These are phyloP conservation scores for Onchidella celtica DNA, from an alignment of 2,888 invertebrate species.

Conservation along the genomic window DNA sequence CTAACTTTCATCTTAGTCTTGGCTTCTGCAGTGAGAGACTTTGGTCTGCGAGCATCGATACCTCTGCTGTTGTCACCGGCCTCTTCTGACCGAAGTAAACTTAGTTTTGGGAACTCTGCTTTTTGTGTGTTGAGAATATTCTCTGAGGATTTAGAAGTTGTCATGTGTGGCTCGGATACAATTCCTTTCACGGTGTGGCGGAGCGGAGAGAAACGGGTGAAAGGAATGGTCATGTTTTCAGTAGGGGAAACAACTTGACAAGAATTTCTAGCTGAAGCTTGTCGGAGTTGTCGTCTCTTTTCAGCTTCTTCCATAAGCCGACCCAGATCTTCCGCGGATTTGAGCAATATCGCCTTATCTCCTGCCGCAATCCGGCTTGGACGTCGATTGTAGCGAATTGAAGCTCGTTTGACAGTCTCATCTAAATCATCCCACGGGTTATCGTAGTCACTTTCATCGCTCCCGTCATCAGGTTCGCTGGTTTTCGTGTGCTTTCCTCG, in stretches of 20 bases:
- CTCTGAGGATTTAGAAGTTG: conserved; percentile 2
- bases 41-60: conserved; percentile 22
- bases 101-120: background rate
- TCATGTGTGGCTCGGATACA: conserved; percentile 18
- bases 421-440: conserved; percentile 48
- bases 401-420: conserved; percentile 43
- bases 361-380: conserved; percentile 42
- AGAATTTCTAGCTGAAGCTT: background rate
- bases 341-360: conserved; percentile 28
- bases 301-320: conserved; percentile 42
- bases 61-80: background rate
- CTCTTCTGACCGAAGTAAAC: background rate
- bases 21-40: conserved; percentile 25
- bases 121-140: background rate
- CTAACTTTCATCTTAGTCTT: conserved; percentile 3
- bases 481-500: too few relatives aligned
- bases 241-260: conserved; percentile 24
- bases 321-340: conserved; percentile 45
- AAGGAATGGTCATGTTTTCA: background rate
- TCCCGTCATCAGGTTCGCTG: background rate
- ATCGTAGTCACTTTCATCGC: conserved; percentile 49
- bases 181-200: conserved; percentile 45
- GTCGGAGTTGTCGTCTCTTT: conserved; percentile 30
- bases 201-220: conserved; percentile 41
- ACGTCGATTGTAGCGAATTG: conserved; percentile 39